Evolutionary conservation across 2,113 vertebrate species (phyloP), one percentile per base, ranked within the genome.

Genomic region (Eidolon helvum): DNA sequence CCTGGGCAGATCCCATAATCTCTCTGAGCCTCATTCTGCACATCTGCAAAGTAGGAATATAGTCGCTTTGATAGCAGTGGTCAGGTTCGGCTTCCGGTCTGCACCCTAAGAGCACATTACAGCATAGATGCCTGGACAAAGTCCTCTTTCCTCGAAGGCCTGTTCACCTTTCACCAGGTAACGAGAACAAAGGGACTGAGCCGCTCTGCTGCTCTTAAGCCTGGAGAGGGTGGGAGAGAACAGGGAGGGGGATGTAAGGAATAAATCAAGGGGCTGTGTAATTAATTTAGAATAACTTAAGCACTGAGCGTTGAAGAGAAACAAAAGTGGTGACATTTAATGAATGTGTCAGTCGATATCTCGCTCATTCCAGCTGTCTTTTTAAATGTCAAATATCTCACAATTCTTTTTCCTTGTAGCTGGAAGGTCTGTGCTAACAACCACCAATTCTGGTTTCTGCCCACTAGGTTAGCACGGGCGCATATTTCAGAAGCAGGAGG

Each of bases 301-400:
- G 94, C 77, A 61, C 30, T 24, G 77, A 88, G 48, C 59, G 15
- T 43, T 77, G 92, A 92, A 33, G 91, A 87, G 82, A 97, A 94
- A 97, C 97, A 95, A 96, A 98, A 95, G 93, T 91, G 86, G 78
- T 98, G 97, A 98, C 97, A 97, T 97, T 97, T 98, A 96, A 94
- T 95, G 89, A 97, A 96, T 90, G 91, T 96, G 96, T 95, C 97
- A 74, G 78, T 91, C 33, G 40, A 84, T 98, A 98, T 97, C 97
- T 95, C 95, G 87, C 96, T 96, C 93, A 72, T 90, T 96, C 50
- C 93, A 96, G 94, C 86, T 91, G 96, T 87, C 96, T 91, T 91
- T 74, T 61, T 75, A 98, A 98, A 98, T 97, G 98, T 97, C 97
- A 96, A 16, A 5, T 86, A 61, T 3, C 89, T 96, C 93, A 57